Conservation (phyloP, 2,113 vertebrate genomes). For the Phaethornis superciliosus region DNA sequence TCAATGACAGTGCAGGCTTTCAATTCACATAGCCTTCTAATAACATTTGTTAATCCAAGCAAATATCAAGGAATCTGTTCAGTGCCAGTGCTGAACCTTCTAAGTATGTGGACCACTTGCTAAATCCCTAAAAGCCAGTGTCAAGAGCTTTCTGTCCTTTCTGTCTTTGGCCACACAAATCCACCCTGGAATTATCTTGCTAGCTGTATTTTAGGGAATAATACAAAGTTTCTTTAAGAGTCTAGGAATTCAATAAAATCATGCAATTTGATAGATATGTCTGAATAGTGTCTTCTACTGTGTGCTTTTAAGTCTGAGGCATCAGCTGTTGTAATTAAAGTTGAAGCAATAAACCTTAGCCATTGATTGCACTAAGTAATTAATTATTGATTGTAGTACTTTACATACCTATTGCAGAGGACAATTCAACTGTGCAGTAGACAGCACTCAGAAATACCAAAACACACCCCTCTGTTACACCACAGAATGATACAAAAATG, state of each 20-base stretch:
- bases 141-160: background rate
- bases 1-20: slow-evolving; percentile 31
- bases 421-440: slow-evolving; percentile 31
- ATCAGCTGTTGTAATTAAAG: slow-evolving; percentile 49
- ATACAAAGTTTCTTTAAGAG: background rate
- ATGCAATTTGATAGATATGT: background rate
- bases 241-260: background rate
- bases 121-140: background rate
- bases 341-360: slow-evolving; percentile 40
- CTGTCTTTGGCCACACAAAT: background rate
- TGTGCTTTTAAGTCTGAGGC: background rate
- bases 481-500: background rate
- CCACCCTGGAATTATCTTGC: background rate
- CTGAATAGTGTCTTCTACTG: background rate
- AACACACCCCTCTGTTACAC: background rate
- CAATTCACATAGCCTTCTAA: slow-evolving; percentile 39
- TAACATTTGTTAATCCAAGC: slow-evolving; percentile 49
- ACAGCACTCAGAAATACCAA: background rate
- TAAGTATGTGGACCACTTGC: background rate
- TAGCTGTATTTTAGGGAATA: background rate
- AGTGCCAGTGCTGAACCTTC: slow-evolving; percentile 6
- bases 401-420: slow-evolving; percentile 36
- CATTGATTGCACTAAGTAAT: slow-evolving; percentile 56
- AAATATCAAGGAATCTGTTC: slow-evolving; percentile 41
- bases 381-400: slow-evolving; percentile 61